Conservation (phyloP, 2,113 vertebrate species). For the Colistium nudipinnis region DNA sequence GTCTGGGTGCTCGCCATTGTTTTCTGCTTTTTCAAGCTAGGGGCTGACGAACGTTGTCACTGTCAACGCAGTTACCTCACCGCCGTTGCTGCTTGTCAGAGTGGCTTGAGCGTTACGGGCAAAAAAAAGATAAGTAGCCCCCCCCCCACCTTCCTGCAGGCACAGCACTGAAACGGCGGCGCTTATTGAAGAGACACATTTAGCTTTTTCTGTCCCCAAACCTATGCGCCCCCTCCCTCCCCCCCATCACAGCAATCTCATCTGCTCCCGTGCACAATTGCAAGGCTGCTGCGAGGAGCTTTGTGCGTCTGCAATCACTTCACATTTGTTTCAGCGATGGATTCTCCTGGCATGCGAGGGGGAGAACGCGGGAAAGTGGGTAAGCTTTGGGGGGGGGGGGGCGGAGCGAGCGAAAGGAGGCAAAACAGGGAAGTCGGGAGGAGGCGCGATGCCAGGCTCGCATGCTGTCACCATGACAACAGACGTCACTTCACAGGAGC, state of each 20-base stretch:
- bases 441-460: conserved; percentile 68
- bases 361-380: conserved; percentile 62
- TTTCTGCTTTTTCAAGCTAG: conserved; percentile 54
- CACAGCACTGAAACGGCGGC: conserved; percentile 54
- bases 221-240: too few species aligned
- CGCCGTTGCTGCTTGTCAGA: conserved; percentile 59
- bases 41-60: conserved; percentile 62
- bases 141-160: conserved; percentile 49
- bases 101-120: conserved; percentile 62
- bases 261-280: conserved; percentile 56
- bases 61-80: conserved; percentile 62
- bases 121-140: conserved; percentile 63
- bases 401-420: conserved; percentile 38
- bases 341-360: conserved; percentile 71
- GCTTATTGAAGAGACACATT: conserved; percentile 57
- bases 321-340: conserved; percentile 76
- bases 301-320: conserved; percentile 76
- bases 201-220: background rate
- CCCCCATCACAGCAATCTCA: conserved; percentile 41
- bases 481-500: conserved; percentile 81
- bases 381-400: conserved; percentile 34
- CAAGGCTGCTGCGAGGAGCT: conserved; percentile 57
- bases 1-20: conserved; percentile 41
- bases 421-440: conserved; percentile 68
- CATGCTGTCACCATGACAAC: conserved; percentile 83